Base-by-base conservation (phyloP, 2,888 invertebrate genomes). In the Trypoxylon attenuatum region DNA sequence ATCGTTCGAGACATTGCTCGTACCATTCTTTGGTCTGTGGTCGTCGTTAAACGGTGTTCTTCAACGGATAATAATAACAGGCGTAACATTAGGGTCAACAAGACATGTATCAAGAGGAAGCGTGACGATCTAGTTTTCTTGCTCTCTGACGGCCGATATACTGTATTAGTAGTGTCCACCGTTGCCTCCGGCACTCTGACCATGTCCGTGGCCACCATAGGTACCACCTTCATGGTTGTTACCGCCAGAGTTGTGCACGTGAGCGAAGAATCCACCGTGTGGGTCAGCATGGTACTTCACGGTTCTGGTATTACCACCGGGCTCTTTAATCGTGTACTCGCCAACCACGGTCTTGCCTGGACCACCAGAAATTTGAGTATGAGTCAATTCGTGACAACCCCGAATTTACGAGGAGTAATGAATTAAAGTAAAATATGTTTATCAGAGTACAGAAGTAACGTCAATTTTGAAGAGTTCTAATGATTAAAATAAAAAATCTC, bases 251-350 rank as follows among this genome's bases (percentile, higher is more conserved):
- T 84, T 84, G 64, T 84, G 85, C 5, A 87, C 87, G 25, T 82
- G 80, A 8, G 87, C 88, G 69, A 87, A 84, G 76, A 87, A 88
- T 55, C 87, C 87, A 8, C 82, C 83, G 47, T 84, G 84, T 22
- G 82, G 87, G 51, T 87, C 87, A 1, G 83, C 81, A 54, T 80
- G 82, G 52, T 86, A 86, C 56, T 82, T 85, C 22, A 85, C 85
- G 5, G 80, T 82, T 2, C 85, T 80, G 25, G 77, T 78, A 52
- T 83, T 83, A 47, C 87, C 87, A 50, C 87, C 88, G 5, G 88
- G 87, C 61, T 88, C 88, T 42, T 86, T 82, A 15, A 88, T 73
- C 6, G 82, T 83, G 71, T 88, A 88, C 50, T 87, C 87, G 5
- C 87, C 87, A 21, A 80, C 77, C 8, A 87, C 85, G 18, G 82